A percentile compares a stretch with the other conserved stretches of the same genome.
Conservation (phyloP, 2,888 invertebrate genomes). For the Lasiommata megera region DNA sequence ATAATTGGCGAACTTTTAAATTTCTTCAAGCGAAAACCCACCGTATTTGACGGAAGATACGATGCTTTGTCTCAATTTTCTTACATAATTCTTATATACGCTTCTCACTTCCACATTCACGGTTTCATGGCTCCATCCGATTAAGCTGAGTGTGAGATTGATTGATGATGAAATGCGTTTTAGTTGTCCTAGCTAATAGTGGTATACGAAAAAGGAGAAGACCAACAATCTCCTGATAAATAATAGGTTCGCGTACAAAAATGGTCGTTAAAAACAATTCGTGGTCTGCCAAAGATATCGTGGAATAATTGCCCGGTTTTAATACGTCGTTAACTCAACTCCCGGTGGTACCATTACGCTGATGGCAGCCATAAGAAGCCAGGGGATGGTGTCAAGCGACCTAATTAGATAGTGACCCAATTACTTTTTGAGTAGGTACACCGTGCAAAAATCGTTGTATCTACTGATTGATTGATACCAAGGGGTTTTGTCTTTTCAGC, state of each 20-base stretch:
- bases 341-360: conserved; percentile 62
- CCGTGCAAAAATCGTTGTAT: conserved; percentile 20
- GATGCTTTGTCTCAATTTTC: too few relatives aligned
- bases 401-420: conserved; percentile 76
- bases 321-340: conserved; percentile 58
- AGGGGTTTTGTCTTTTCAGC: not conserved
- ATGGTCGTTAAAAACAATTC: conserved; percentile 33
- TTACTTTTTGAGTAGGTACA: conserved; percentile 45
- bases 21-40: too few relatives aligned
- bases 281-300: conserved; percentile 35
- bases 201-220: not conserved
- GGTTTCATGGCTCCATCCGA: too few relatives aligned
- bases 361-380: conserved; percentile 59
- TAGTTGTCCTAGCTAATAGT: too few relatives aligned
- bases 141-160: too few relatives aligned
- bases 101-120: too few relatives aligned
- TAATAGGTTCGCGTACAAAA: conserved; percentile 14
- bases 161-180: too few relatives aligned
- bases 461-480: conserved; percentile 12
- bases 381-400: conserved; percentile 60
- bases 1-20: too few relatives aligned
- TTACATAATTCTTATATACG: too few relatives aligned
- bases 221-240: conserved; percentile 5
- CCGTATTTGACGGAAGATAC: too few relatives aligned
- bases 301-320: conserved; percentile 42